Evolutionary conservation across 2,797 vertebrate genomes (phyloP).

Genomic region (Anisognathus igniventris): DNA sequence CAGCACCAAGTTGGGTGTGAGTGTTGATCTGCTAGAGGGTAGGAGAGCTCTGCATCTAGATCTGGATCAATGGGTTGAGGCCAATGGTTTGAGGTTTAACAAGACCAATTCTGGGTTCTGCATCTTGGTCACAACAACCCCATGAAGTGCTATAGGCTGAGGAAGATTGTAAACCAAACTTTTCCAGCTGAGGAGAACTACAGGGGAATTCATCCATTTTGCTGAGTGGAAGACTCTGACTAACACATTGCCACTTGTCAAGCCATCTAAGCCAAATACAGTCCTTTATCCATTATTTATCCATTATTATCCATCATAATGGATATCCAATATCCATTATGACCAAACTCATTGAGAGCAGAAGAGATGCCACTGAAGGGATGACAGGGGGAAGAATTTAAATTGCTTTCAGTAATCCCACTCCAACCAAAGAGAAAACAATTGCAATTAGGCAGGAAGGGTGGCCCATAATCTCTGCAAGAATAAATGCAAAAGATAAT

Average conservation of each 20-base stretch:
- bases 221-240: not conserved
- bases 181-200: not conserved
- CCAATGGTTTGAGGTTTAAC: not conserved
- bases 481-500: not conserved
- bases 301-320: too few species aligned
- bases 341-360: not conserved
- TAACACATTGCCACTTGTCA: not conserved
- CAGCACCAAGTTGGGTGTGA: not conserved
- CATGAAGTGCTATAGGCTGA: not conserved
- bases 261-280: not conserved
- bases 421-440: not conserved
- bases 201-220: not conserved
- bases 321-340: too few species aligned
- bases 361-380: not conserved
- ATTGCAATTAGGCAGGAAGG: not conserved
- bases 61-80: rapidly evolving
- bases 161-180: not conserved
- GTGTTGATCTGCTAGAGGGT: not conserved
- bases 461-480: not conserved
- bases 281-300: not conserved
- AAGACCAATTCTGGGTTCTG: not conserved
- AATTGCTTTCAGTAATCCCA: not conserved
- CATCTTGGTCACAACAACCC: not conserved
- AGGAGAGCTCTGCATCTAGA: not conserved
- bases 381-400: not conserved